A percentile compares a stretch with the other conserved stretches of the same genome.
Evolutionary conservation across 2,113 vertebrate genomes (phyloP).

Genomic region (Syrrhaptes paradoxus): DNA sequence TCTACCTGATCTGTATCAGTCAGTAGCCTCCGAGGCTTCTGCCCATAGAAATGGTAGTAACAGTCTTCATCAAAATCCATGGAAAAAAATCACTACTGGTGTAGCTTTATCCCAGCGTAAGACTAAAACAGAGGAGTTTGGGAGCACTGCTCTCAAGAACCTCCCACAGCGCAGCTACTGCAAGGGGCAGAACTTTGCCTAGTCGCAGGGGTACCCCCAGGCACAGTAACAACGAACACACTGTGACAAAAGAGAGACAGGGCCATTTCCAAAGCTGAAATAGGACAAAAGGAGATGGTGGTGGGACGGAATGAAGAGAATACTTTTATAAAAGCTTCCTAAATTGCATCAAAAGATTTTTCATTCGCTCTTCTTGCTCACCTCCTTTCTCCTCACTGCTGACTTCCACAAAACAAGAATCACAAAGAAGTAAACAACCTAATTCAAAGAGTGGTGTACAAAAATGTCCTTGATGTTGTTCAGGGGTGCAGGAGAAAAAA

Average conservation of each 20-base stretch:
- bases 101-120: neutral
- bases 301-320: neutral
- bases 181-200: neutral
- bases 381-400: neutral
- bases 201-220: rapidly evolving
- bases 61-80: neutral
- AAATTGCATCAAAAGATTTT: neutral
- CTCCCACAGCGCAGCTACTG: neutral
- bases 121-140: neutral
- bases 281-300: neutral
- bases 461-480: neutral
- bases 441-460: neutral
- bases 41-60: neutral
- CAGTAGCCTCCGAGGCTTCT: neutral
- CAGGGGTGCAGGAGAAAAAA: neutral
- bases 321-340: neutral
- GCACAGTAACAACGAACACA: neutral
- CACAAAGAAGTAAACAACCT: neutral
- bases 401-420: neutral
- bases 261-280: neutral
- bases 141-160: rapidly evolving
- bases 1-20: neutral
- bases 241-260: neutral
- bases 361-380: rapidly evolving
- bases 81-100: neutral